Evolutionary conservation across 2,113 vertebrate species (phyloP).

Genomic region (Eublepharis macularius): DNA sequence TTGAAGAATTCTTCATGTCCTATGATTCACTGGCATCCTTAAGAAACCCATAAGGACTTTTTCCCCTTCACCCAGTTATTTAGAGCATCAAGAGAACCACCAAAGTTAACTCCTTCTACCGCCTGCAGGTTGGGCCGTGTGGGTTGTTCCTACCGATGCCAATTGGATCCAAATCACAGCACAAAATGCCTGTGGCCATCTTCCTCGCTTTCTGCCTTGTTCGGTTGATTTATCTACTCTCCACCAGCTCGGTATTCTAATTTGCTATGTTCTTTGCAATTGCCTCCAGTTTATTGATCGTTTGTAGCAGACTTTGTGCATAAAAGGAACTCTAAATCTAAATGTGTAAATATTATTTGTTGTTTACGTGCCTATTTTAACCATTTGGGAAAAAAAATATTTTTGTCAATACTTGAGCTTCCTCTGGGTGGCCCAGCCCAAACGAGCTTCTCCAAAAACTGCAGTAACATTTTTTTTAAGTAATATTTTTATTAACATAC

Average conservation of each 20-base stretch:
- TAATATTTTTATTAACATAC: too few species aligned
- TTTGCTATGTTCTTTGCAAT: constrained; percentile 5
- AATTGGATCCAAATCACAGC: too few species aligned
- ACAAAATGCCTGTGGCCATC: too few species aligned
- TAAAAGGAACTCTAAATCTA: background rate
- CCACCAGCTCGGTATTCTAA: background rate
- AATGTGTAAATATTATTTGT: constrained; percentile 12
- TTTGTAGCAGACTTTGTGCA: background rate
- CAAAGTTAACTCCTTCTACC: too few species aligned
- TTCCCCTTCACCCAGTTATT: too few species aligned
- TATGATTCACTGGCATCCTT: too few species aligned
- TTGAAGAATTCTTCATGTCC: too few species aligned
- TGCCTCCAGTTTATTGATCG: constrained; percentile 13
- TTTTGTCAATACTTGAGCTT: background rate
- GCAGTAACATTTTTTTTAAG: too few species aligned
- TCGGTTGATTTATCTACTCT: constrained; percentile 10
- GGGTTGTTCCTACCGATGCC: too few species aligned
- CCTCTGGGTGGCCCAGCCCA: background rate
- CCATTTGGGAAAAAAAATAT: background rate
- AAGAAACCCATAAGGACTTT: too few species aligned
- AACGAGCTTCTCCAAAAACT: background rate
- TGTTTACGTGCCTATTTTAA: background rate
- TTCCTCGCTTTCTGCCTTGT: background rate
- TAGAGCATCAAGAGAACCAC: too few species aligned
- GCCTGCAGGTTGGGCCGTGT: too few species aligned